Evolutionary conservation across 1,140 invertebrate species (phyloP).

Genomic region (Sycophila sp.): DNA sequence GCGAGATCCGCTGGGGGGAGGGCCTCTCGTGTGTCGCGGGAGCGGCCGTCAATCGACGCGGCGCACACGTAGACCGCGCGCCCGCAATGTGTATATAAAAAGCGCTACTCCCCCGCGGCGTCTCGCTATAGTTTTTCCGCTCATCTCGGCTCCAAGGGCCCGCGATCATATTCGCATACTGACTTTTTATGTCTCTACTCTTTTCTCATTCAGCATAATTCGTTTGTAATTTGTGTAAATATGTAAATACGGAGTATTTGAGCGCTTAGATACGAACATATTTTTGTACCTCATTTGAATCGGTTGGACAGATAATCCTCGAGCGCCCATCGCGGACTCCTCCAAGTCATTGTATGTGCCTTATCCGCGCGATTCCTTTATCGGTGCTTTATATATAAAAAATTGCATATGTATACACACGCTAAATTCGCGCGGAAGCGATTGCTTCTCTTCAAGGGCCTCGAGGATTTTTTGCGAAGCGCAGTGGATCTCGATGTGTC

Average conservation of each 20-base stretch:
- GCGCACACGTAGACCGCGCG: too few species aligned
- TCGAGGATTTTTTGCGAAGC: not conserved
- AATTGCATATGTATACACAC: not conserved
- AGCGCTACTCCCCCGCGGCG: too few species aligned
- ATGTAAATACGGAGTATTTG: constrained; percentile 38
- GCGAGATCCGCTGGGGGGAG: constrained; percentile 2
- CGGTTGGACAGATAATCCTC: constrained; percentile 1
- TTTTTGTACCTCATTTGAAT: constrained; percentile 37
- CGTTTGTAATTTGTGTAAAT: constrained; percentile 40
- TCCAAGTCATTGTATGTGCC: too few species aligned
- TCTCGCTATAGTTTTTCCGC: too few species aligned
- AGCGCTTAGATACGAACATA: constrained; percentile 34
- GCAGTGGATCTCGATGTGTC: not conserved
- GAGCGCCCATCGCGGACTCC: too few species aligned
- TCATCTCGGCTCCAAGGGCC: too few species aligned
- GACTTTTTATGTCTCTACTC: not conserved
- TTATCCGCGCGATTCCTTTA: not conserved
- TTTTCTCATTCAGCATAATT: constrained; percentile 20
- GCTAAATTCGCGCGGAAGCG: too few species aligned
- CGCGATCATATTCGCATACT: not conserved
- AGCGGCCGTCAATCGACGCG: constrained; percentile 4
- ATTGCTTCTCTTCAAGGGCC: too few species aligned
- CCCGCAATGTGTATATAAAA: not conserved
- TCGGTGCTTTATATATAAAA: not conserved
- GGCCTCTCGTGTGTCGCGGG: not conserved